Percentiles rank a stretch among this genome's conserved stretches.
These are phyloP conservation scores for Melospiza georgiana DNA, from an alignment of 2,113 vertebrate genomes.

Conservation along the genomic window DNA sequence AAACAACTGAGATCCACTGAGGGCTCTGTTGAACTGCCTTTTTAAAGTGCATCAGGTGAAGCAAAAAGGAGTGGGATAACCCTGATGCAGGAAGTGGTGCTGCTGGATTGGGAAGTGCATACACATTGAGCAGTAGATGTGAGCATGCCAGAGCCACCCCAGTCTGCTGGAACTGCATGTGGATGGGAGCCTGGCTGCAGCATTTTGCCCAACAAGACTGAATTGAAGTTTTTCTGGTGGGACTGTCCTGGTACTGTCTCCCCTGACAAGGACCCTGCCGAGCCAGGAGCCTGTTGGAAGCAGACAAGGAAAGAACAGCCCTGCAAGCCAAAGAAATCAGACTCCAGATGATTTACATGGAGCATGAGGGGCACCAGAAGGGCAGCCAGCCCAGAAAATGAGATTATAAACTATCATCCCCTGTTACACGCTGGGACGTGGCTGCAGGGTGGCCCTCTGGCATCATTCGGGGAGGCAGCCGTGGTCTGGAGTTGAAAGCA, in stretches of 20 bases:
- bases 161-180: accelerated
- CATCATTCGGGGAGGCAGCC: background rate
- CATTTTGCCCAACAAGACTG: background rate
- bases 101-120: accelerated
- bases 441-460: constrained; percentile 46
- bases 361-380: constrained; percentile 51
- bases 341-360: constrained; percentile 43
- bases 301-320: background rate
- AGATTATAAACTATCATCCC: constrained; percentile 59
- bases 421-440: constrained; percentile 8
- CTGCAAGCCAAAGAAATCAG: background rate
- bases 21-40: background rate
- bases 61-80: background rate
- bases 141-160: background rate
- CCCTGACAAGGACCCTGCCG: background rate
- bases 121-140: accelerated
- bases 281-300: background rate
- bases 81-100: background rate
- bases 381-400: constrained; percentile 54
- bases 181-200: background rate
- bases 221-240: background rate
- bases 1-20: constrained; percentile 1
- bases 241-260: background rate
- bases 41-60: background rate
- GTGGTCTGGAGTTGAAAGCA: background rate